Conservation (phyloP, 2,113 vertebrate species). For the Sinosuthora webbiana region DNA sequence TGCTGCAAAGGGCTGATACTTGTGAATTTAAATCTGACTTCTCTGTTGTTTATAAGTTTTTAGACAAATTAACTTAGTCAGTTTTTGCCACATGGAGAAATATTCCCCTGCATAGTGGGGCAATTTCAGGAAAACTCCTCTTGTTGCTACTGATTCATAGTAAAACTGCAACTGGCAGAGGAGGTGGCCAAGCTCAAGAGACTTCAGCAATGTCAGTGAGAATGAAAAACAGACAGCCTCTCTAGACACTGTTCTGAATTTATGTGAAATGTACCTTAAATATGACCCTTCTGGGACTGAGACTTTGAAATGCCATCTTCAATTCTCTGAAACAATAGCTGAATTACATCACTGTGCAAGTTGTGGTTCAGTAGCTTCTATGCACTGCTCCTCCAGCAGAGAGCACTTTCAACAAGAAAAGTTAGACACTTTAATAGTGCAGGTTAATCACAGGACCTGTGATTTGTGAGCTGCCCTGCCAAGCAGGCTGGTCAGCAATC, state of each 20-base stretch:
- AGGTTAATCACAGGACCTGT: neutral
- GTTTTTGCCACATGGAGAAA: neutral
- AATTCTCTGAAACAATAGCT: neutral
- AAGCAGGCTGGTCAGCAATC: conserved; percentile 7
- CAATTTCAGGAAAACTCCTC: neutral
- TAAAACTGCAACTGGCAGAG: neutral
- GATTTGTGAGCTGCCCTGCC: neutral
- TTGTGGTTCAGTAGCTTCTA: neutral
- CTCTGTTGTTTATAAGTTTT: neutral
- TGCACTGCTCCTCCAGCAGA: neutral
- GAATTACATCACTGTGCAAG: neutral
- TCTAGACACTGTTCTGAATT: neutral
- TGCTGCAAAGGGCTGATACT: neutral
- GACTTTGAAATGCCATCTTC: neutral
- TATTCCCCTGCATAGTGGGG: neutral
- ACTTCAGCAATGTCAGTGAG: neutral
- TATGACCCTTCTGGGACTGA: neutral
- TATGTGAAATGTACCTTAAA: neutral
- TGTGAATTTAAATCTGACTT: neutral
- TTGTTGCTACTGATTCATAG: neutral
- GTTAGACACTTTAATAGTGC: neutral
- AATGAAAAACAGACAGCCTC: neutral
- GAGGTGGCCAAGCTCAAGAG: neutral
- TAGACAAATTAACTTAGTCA: neutral
- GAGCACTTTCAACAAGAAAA: neutral